Base-by-base conservation (phyloP, 2,113 vertebrate genomes). In the Otolemur garnettii region DNA sequence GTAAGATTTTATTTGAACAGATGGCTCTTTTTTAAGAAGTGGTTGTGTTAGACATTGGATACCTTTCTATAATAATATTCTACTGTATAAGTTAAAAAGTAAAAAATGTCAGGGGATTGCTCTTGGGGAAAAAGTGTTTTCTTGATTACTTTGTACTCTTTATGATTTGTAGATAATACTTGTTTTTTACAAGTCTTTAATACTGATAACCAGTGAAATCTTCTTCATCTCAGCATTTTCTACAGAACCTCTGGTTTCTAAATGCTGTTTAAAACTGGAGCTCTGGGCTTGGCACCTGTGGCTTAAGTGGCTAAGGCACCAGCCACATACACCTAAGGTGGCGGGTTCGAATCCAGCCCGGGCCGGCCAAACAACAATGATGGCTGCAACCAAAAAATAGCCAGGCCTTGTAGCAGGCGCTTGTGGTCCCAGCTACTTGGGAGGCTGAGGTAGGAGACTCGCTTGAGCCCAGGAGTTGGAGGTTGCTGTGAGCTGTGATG, bases 141-240 rank as follows among this genome's bases (percentile, higher is more conserved):
- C 30, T 79, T 69, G 18, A 28, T 90, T 66, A 21, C 53, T 93
- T 55, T 7, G 2, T 66, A 64, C 53, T 50, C 55, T 38, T 87
- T 50, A 26, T 64, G 9, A 64, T 24, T 64, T 64, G 24, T 90
- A 85, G 64, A 24, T 55, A 17, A 74, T 66, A 50, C 77, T 10
- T 90, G 2, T 50, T 80, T 72, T 81, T 55, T 26, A 82, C 59
- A 17, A 77, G 50, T 92, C 64, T 18, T 92, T 94, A 59, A 42
- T 91, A 60, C 72, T 78, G 75, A 28, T 82, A 57, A 57, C 26
- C 83, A 95, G n/a, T 77, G 66, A 79, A 82, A 50, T 17, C 38
- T 28, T 45, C 71, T 12, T 79, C 74, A 93, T 89, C 22, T 90
- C 28, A 94, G 53, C 38, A 55, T 80, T 94, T 89, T 86, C 60